A percentile compares a stretch with the other conserved stretches of the same genome.
phyloP scores from a whole-genome alignment of 2,888 invertebrate species.

The Sturmia bella region DNA sequence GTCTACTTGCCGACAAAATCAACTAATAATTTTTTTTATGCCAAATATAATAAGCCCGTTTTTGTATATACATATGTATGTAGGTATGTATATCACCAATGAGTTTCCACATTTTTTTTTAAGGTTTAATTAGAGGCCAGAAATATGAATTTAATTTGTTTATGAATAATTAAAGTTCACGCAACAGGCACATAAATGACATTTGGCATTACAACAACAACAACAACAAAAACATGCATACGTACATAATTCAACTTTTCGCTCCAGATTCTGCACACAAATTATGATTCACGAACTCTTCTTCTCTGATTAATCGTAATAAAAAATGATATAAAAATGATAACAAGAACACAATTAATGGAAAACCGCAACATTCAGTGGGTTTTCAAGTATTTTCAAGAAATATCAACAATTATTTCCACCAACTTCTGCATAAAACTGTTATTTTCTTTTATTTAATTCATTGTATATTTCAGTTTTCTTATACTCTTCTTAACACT shows the following conservation, averaged over 20 bases:
- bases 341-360: constrained; percentile 37
- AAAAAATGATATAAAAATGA: constrained; percentile 18
- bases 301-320: constrained; percentile 10
- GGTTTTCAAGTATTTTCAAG: constrained; percentile 13
- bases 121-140: too few species aligned
- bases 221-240: constrained; percentile 1
- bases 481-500: constrained; percentile 38
- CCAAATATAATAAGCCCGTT: too few species aligned
- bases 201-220: too few species aligned
- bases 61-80: too few species aligned
- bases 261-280: neutral
- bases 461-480: constrained; percentile 33
- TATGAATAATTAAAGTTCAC: neutral
- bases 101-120: too few species aligned
- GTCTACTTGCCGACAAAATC: too few species aligned
- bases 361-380: constrained; percentile 6
- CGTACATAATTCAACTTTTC: constrained; percentile 5
- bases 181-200: constrained; percentile 9
- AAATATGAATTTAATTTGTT: too few species aligned
- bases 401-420: constrained; percentile 31
- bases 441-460: constrained; percentile 43
- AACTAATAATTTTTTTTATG: too few species aligned
- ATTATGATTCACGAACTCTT: constrained; percentile 8
- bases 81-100: too few species aligned
- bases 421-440: constrained; percentile 35